Evolutionary conservation across 2,888 invertebrate species (phyloP).

Genomic region (Leucophenga montana): DNA sequence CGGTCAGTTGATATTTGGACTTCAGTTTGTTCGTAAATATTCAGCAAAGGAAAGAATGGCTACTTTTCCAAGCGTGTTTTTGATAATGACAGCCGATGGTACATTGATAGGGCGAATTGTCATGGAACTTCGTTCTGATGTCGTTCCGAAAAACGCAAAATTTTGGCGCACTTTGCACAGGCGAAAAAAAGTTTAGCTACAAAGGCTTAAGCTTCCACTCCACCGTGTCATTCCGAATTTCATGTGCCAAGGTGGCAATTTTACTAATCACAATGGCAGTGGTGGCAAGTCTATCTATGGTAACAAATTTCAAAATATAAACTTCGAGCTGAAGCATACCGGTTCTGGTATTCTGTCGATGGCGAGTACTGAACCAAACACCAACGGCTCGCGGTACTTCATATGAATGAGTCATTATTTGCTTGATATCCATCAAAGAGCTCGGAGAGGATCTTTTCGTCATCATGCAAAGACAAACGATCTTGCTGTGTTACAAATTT

Average conservation of each 20-base stretch:
- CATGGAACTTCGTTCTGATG: slow-evolving; percentile 84
- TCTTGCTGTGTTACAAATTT: too few species aligned
- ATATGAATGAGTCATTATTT: too few species aligned
- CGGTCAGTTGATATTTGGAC: too few species aligned
- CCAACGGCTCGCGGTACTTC: slow-evolving; percentile 98
- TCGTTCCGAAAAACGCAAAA: slow-evolving; percentile 95
- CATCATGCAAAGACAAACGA: too few species aligned
- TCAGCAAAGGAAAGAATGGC: neutral
- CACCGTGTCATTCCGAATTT: slow-evolving; percentile 97
- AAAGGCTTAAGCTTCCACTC: slow-evolving; percentile 94
- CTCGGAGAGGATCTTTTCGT: too few species aligned
- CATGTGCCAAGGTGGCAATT: slow-evolving; percentile 97
- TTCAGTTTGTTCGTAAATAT: too few species aligned
- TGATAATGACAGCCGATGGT: slow-evolving; percentile 45
- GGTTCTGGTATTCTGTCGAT: slow-evolving; percentile 93
- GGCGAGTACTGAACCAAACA: slow-evolving; percentile 96
- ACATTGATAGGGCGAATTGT: slow-evolving; percentile 44
- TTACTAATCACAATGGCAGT: slow-evolving; percentile 94
- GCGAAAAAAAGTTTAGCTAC: slow-evolving; percentile 94
- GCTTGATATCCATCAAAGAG: too few species aligned
- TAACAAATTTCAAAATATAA: slow-evolving; percentile 94
- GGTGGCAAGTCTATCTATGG: slow-evolving; percentile 98
- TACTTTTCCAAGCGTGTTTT: slow-evolving; percentile 47
- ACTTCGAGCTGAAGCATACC: slow-evolving; percentile 76
- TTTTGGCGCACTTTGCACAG: slow-evolving; percentile 96